Conservation (phyloP, 2,888 invertebrate genomes). For the Tineola bisselliella region DNA sequence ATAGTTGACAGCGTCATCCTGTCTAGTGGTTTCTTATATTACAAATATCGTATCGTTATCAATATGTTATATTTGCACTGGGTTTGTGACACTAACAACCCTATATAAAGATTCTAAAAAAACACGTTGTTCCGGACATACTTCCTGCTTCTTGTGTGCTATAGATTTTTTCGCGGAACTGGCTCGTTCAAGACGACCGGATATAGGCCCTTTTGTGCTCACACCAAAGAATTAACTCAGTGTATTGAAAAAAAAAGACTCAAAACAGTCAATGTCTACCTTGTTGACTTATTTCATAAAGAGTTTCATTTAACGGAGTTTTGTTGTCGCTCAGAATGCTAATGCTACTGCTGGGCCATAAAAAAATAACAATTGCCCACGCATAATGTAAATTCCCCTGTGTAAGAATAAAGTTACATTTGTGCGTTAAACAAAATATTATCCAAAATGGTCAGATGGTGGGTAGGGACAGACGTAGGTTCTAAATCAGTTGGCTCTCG, state of each 20-base stretch:
- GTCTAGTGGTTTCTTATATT: conserved; percentile 5
- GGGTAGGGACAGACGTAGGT: conserved; percentile 10
- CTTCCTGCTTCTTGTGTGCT: conserved; percentile 62
- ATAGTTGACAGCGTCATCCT: conserved; percentile 7
- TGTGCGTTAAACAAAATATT: not conserved
- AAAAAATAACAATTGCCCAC: conserved; percentile 12
- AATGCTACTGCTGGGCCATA: conserved; percentile 22
- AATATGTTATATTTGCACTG: conserved; percentile 1
- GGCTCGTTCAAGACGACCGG: conserved; percentile 42
- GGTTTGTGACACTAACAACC: conserved; percentile 26
- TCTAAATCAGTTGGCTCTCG: conserved; percentile 7
- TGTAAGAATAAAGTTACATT: conserved; percentile 1
- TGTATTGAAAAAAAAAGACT: conserved; percentile 28
- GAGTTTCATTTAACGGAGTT: conserved; percentile 39
- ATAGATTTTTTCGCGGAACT: conserved; percentile 57
- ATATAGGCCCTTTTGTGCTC: conserved; percentile 58
- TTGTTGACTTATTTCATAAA: conserved; percentile 45
- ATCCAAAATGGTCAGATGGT: conserved; percentile 5
- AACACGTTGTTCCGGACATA: conserved; percentile 58
- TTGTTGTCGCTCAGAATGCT: conserved; percentile 31
- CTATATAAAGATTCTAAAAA: conserved; percentile 39
- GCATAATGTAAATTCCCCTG: not conserved
- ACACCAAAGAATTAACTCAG: conserved; percentile 36
- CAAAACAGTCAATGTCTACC: conserved; percentile 30
- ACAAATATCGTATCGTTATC: not conserved